Evolutionary conservation across 2,113 vertebrate genomes (phyloP), one percentile per base, ranked within the genome.

Genomic region (Paratilapia polleni): DNA sequence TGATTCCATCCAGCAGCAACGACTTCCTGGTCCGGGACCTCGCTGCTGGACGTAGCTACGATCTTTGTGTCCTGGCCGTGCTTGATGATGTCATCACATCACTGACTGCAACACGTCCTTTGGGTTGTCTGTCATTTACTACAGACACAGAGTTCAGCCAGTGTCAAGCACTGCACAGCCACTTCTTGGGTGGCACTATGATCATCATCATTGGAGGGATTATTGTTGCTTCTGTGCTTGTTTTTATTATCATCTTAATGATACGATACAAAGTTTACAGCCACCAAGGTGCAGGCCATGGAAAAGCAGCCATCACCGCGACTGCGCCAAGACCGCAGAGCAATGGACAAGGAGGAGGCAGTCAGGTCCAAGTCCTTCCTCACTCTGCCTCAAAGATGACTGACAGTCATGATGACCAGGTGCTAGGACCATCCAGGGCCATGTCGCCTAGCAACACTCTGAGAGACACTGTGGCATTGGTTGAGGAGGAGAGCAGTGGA

Each of bases 141-240:
- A 99, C 97, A 0, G 96, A 96, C 49, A 96, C 97, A 0, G 96
- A 97, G 2, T 95, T 95, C 92, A 96, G 93, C 80, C 97, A 97
- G 3, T 98, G 97, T 83, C 96, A 97, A 2, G 96, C 96, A 1
- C 94, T 98, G 0, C 98, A 96, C 8, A 97, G 97, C 0, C 98
- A 98, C 80, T 97, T 99, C 78, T 94, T 98, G 8, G 98, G 98
- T 0, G 98, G 98, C 0, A 99, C 98, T 6, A 98, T 99, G 97
- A 99, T 99, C 94, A 99, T 99, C 90, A 97, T 98, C 36, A 97
- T 99, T 0, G 98, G 98, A 3, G 98, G 98, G 1, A 97, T 98
- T 93, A 99, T 99, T 2, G 98, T 98, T 81, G 98, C 98, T 0
- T 98, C 98, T 0, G 97, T 99, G 1, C 95, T 99, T 1, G 97